A percentile compares a stretch with the other conserved stretches of the same genome.
Conservation (phyloP, 2,113 vertebrate genomes). For the Carassius carassius region DNA sequence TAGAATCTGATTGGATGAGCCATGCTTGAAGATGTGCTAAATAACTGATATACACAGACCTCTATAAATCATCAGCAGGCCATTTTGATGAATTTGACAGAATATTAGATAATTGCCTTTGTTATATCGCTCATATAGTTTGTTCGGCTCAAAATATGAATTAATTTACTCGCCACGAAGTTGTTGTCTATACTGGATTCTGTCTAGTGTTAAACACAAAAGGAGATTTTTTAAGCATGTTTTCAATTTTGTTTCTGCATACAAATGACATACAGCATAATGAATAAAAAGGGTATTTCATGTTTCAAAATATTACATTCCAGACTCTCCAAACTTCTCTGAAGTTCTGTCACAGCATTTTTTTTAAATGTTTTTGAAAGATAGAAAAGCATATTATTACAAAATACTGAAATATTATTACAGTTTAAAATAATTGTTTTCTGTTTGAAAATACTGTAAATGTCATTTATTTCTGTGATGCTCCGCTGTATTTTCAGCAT, state of each 20-base stretch:
- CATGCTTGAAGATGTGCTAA: neutral
- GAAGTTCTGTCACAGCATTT: no score
- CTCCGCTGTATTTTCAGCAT: no score
- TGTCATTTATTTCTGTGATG: no score
- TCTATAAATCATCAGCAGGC: neutral
- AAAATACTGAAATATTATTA: no score
- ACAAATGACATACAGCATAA: neutral
- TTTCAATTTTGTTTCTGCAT: neutral
- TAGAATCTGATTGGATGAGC: neutral
- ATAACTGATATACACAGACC: neutral
- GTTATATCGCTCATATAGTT: neutral
- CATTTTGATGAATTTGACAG: neutral
- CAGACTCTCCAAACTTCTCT: no score
- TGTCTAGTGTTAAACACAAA: neutral
- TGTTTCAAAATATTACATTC: no score
- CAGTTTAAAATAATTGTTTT: no score
- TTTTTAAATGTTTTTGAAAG: no score
- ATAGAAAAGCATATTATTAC: no score
- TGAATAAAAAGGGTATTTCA: neutral
- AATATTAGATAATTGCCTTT: neutral
- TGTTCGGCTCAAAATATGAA: neutral
- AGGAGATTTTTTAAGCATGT: neutral
- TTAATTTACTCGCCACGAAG: neutral
- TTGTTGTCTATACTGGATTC: neutral
- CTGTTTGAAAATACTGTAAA: no score